These are phyloP conservation scores for Erebia ligea DNA, from an alignment of 2,888 invertebrate genomes.

Conservation along the genomic window DNA sequence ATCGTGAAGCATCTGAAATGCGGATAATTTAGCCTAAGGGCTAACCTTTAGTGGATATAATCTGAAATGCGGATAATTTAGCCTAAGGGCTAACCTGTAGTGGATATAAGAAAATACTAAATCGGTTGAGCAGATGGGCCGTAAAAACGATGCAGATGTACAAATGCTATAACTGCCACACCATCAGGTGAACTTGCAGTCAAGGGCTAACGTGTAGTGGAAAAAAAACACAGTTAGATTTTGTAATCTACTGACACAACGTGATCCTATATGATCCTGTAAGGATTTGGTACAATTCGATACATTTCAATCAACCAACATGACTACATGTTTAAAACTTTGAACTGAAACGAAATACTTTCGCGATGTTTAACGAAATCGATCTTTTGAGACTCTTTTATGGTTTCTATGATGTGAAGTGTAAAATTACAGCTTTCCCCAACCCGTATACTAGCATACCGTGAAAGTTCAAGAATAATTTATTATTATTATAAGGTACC, in stretches of 20 bases:
- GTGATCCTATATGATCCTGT: neutral
- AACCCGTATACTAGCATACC: neutral
- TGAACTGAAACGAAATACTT: slow-evolving; percentile 1
- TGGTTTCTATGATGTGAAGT: slow-evolving; percentile 22
- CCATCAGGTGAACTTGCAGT: no score
- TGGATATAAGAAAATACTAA: no score
- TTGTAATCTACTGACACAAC: no score
- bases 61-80: no score
- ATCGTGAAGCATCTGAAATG: neutral
- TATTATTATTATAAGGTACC: neutral
- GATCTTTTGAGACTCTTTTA: slow-evolving; percentile 11
- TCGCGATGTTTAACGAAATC: slow-evolving; percentile 14
- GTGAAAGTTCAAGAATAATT: neutral
- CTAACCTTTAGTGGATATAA: no score
- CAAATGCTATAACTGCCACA: no score
- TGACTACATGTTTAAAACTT: neutral
- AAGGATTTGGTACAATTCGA: neutral
- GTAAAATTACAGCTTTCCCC: slow-evolving; percentile 18
- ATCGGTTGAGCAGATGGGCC: no score
- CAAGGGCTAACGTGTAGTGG: no score
- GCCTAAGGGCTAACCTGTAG: no score
- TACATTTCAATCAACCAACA: neutral
- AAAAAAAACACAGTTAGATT: no score
- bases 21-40: slow-evolving; percentile 2
- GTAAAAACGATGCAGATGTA: no score